Base-by-base conservation (phyloP, 2,797 vertebrate species). In the Mareca strepera region DNA sequence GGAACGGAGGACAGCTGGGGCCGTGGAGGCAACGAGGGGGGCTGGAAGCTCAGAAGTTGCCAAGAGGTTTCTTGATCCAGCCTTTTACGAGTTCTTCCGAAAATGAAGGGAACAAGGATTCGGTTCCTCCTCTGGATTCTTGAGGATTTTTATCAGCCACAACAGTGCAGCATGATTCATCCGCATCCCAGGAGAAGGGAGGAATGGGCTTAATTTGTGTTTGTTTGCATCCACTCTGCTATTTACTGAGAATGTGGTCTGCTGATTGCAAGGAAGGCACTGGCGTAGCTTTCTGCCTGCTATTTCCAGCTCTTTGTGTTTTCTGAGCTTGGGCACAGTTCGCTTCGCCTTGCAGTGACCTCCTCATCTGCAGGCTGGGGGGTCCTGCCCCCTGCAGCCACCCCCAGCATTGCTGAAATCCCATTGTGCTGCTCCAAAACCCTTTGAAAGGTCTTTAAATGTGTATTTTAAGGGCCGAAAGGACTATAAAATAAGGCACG, bases 1-100 rank as follows among this genome's bases (percentile, higher is more conserved):
- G 70, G 52, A 75, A 7, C 35, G 17, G 33, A 41, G 59, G 58
- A 67, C 17, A 21, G 52, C 33, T 69, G 52, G 58, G 59, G 78
- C 16, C 2, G 1, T 6, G 14, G 50, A 25, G 84, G 14, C 0
- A 0, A 37, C 4, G 12, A 59, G 25, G n/a, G 52, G 33, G 29
- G 35, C 70, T 64, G 88, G 52, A 64, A 90, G 64, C 18, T 76
- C 63, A 6, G 26, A 41, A 86, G 23, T 11, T 56, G 52, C 91
- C 66, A 64, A 52, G 69, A 68, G 23, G 28, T 90, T 93, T 88
- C 41, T 81, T 39, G 76, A 72, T 56, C 5, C 44, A 37, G 14
- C 7, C 7, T 22, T 77, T 73, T n/a, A 33, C 2, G 18, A 91
- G 39, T 41, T 23, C 48, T 88, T 86, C 67, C 52, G 8, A n/a